Conservation (phyloP, 2,888 invertebrate species). For the Sympetrum striolatum region DNA sequence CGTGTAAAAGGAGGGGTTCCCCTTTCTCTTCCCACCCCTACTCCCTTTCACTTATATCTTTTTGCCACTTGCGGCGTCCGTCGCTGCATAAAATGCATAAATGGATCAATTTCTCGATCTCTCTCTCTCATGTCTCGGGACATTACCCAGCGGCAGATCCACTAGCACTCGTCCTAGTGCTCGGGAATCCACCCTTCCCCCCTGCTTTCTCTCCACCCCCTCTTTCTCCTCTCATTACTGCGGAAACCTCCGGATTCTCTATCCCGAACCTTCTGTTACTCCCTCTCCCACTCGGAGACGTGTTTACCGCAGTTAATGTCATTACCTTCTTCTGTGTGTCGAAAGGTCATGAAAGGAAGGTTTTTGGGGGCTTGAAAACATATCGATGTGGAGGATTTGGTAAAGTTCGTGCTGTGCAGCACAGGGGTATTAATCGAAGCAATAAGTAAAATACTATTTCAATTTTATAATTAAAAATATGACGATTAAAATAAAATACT, state of each 20-base stretch:
- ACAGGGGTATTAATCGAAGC: no score
- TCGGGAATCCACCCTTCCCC: background rate
- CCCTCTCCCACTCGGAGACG: background rate
- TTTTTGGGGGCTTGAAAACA: no score
- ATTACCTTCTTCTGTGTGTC: conserved; percentile 25
- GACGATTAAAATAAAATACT: no score
- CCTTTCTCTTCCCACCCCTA: background rate
- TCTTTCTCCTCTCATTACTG: background rate
- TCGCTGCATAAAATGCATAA: background rate
- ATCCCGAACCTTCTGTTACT: background rate
- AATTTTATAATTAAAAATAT: no score
- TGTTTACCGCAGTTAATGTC: conserved; percentile 32
- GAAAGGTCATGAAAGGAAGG: background rate
- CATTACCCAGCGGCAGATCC: background rate
- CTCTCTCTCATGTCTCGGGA: background rate
- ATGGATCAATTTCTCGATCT: background rate
- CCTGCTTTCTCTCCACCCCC: background rate
- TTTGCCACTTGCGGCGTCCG: background rate
- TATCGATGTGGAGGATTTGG: no score
- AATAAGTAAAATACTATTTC: no score
- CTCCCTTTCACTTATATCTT: background rate
- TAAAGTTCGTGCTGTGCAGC: no score
- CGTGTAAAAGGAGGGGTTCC: background rate
- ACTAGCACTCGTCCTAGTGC: background rate
- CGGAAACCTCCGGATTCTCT: background rate